Evolutionary conservation across 2,797 vertebrate genomes (phyloP).

Genomic region (Miichthys miiuy): DNA sequence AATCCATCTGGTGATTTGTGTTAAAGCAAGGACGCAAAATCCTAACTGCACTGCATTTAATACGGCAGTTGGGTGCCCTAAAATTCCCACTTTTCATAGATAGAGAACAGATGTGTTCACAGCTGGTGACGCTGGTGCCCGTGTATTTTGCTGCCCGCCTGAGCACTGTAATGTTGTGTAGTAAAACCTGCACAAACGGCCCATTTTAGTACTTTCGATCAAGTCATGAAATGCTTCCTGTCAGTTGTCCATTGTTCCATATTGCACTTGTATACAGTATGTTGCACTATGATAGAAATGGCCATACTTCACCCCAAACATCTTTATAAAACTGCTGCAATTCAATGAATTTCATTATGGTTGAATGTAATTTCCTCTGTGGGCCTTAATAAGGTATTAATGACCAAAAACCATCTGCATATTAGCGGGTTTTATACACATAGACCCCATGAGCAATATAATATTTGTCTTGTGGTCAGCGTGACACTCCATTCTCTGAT

Average conservation of each 20-base stretch:
- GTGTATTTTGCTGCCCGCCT: conserved; percentile 44
- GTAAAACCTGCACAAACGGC: conserved; percentile 58
- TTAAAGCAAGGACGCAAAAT: conserved; percentile 23
- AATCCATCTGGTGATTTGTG: conserved; percentile 18
- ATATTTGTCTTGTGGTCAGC: conserved; percentile 48
- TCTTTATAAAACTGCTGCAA: conserved; percentile 64
- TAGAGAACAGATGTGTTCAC: conserved; percentile 64
- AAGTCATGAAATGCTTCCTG: conserved; percentile 57
- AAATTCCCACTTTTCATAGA: conserved; percentile 45
- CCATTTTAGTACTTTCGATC: conserved; percentile 52
- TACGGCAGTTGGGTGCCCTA: conserved; percentile 32
- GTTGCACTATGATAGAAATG: conserved; percentile 56
- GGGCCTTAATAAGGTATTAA: conserved; percentile 80
- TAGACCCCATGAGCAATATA: conserved; percentile 69
- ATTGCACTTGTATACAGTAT: conserved; percentile 47
- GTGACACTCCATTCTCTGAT: conserved; percentile 57
- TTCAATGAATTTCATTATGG: conserved; percentile 62
- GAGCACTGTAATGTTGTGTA: conserved; percentile 42
- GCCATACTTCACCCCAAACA: conserved; percentile 57
- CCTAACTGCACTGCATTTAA: conserved; percentile 51
- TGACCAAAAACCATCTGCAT: conserved; percentile 77
- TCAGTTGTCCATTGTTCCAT: conserved; percentile 42
- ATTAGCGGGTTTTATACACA: conserved; percentile 51
- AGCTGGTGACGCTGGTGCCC: conserved; percentile 52
- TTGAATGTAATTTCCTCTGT: conserved; percentile 81